Evolutionary conservation across 2,113 vertebrate genomes (phyloP).

Genomic region (Rhodinocichla rosea): DNA sequence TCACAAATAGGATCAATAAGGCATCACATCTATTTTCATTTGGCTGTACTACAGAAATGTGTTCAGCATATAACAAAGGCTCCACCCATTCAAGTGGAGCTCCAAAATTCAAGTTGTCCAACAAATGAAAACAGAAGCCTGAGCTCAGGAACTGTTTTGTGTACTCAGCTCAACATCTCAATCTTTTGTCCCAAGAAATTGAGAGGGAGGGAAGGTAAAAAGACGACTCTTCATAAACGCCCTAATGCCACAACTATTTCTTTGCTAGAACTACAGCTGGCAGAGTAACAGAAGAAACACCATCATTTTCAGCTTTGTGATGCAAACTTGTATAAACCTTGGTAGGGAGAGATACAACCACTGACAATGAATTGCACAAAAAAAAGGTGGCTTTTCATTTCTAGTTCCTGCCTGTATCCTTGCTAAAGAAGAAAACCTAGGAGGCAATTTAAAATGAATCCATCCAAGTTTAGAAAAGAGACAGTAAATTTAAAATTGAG

Average conservation of each 20-base stretch:
- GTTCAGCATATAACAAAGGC: neutral
- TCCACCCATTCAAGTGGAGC: neutral
- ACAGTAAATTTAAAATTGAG: neutral
- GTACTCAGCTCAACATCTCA: neutral
- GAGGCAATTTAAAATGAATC: neutral
- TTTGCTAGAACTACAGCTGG: neutral
- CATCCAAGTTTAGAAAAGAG: neutral
- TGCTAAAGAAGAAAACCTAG: neutral
- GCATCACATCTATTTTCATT: neutral
- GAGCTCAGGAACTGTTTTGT: neutral
- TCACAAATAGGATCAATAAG: neutral
- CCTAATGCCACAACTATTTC: neutral
- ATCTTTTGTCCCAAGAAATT: neutral
- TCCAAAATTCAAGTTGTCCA: neutral
- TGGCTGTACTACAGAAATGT: neutral
- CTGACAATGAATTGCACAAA: neutral
- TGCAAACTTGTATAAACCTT: neutral
- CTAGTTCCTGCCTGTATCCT: neutral
- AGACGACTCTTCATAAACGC: neutral
- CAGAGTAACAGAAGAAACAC: neutral
- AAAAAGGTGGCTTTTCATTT: neutral
- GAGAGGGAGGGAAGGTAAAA: neutral
- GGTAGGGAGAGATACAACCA: neutral
- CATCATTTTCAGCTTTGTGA: neutral
- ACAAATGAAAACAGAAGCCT: neutral